Percentiles rank a stretch among this genome's conserved stretches.
These are phyloP conservation scores for Cettia cetti DNA, from an alignment of 2,113 vertebrate genomes.

Conservation along the genomic window DNA sequence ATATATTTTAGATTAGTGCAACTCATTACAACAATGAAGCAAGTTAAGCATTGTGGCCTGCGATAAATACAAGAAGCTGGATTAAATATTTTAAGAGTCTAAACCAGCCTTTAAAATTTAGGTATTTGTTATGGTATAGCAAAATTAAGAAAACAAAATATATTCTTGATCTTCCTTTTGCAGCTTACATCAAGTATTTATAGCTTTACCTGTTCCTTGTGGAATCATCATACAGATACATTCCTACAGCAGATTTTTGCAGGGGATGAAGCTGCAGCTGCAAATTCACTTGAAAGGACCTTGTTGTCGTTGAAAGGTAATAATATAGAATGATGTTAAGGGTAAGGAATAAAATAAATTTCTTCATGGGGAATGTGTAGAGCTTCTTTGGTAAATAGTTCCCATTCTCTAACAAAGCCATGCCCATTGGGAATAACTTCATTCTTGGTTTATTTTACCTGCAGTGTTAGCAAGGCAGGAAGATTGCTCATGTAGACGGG, in stretches of 20 bases:
- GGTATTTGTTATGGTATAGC: neutral
- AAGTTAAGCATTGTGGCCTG: neutral
- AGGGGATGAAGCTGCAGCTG: slow-evolving; percentile 78
- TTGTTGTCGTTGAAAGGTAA: slow-evolving; percentile 94
- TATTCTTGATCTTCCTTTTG: slow-evolving; percentile 49
- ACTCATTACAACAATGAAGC: neutral
- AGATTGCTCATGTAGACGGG: accelerated
- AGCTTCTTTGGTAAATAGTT: neutral
- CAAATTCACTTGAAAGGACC: slow-evolving; percentile 90
- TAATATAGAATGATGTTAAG: neutral
- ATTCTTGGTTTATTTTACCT: neutral
- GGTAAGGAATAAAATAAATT: neutral
- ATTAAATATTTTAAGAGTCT: neutral
- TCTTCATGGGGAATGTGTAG: neutral
- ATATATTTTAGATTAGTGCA: neutral
- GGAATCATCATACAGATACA: slow-evolving; percentile 94
- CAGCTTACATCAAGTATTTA: slow-evolving; percentile 95
- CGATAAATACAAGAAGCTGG: neutral
- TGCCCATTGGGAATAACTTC: neutral
- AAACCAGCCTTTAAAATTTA: neutral
- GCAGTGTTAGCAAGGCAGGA: neutral
- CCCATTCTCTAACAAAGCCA: neutral
- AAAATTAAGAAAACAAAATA: neutral
- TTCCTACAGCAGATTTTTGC: slow-evolving; percentile 89
- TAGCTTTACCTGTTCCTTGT: slow-evolving; percentile 92